phyloP scores from a whole-genome alignment of 2,113 vertebrate species.

The Heterochromis multidens region DNA sequence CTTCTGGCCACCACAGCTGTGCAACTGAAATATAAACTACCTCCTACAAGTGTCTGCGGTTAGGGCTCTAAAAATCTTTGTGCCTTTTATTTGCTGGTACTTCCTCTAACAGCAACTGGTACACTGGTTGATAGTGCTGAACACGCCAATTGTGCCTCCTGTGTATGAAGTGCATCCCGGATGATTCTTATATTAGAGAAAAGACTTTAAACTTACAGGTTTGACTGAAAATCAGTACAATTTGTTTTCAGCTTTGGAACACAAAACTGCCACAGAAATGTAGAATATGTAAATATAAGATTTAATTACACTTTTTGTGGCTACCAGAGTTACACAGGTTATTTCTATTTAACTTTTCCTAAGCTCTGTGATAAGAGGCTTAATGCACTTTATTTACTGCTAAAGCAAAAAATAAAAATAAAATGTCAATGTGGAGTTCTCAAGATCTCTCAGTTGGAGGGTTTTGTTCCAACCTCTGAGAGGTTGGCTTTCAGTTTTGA shows the following conservation, averaged over 20 bases:
- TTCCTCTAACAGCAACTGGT: not conserved
- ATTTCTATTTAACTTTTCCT: not conserved
- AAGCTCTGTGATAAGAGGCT: not conserved
- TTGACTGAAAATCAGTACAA: not conserved
- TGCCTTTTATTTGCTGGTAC: not conserved
- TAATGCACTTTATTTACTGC: not conserved
- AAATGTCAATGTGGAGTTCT: no score
- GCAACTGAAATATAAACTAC: conserved; percentile 2
- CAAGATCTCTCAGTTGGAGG: not conserved
- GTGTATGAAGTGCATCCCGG: not conserved
- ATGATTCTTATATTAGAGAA: not conserved
- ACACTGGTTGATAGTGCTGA: not conserved
- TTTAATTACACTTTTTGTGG: not conserved
- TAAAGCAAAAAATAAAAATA: not conserved
- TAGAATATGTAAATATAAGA: not conserved
- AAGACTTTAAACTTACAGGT: not conserved
- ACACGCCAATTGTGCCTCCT: not conserved
- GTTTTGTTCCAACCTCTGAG: not conserved
- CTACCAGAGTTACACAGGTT: not conserved
- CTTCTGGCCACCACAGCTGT: not conserved
- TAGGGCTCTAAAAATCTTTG: not conserved
- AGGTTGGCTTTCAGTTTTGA: not conserved
- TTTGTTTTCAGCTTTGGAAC: not conserved
- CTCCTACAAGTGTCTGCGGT: not conserved
- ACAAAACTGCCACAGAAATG: not conserved